These are phyloP conservation scores for Xylota segnis DNA, from an alignment of 2,888 invertebrate species.

Conservation along the genomic window DNA sequence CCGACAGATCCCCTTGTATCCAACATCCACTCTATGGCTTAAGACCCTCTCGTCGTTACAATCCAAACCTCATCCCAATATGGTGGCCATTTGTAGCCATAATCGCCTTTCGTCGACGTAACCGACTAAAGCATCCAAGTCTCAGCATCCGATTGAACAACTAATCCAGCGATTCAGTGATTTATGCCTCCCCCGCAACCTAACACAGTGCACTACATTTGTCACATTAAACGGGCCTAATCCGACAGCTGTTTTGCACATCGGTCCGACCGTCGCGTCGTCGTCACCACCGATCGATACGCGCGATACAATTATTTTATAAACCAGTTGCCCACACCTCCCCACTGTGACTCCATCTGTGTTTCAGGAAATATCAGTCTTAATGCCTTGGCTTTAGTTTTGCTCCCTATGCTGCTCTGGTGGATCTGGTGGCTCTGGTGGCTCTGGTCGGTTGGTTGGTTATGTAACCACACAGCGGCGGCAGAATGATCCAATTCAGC, in stretches of 20 bases:
- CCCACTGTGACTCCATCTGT: neutral
- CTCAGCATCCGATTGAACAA: conserved; percentile 34
- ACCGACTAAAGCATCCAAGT: conserved; percentile 27
- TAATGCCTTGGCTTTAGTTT: conserved; percentile 52
- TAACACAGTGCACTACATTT: conserved; percentile 71
- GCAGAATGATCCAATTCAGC: conserved; percentile 74
- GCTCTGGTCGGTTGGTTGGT: conserved; percentile 25
- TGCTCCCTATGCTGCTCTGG: conserved; percentile 39
- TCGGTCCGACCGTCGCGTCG: conserved; percentile 18
- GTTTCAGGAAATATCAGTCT: conserved; percentile 73
- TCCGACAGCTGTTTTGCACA: conserved; percentile 73
- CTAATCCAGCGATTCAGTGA: conserved; percentile 53
- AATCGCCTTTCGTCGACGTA: neutral
- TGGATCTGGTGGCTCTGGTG: conserved; percentile 28
- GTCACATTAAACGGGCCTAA: conserved; percentile 69
- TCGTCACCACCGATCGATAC: conserved; percentile 33
- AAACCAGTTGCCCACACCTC: conserved; percentile 34
- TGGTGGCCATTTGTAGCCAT: neutral
- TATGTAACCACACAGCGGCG: conserved; percentile 62
- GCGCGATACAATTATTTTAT: conserved; percentile 60
- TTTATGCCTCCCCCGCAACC: conserved; percentile 62
- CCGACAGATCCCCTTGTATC: too few species aligned
- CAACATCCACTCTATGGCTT: too few species aligned
- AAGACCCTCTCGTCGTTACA: too few species aligned
- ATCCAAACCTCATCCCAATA: too few species aligned